Evolutionary conservation across 2,888 invertebrate species (phyloP).

Genomic region (Bursaphelenchus okinawaensis): DNA sequence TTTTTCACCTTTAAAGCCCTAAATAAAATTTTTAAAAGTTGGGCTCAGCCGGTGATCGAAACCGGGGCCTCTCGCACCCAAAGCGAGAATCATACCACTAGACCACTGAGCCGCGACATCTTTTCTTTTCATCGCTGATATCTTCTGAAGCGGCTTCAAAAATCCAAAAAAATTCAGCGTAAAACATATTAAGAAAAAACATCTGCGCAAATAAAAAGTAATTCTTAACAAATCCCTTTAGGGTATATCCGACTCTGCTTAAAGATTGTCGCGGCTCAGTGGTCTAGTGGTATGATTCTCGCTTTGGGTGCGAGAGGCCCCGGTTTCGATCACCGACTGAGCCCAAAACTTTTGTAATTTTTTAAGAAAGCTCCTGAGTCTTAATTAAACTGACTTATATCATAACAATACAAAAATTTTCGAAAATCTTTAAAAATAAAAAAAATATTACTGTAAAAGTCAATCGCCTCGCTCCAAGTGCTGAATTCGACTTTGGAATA

Average conservation of each 20-base stretch:
- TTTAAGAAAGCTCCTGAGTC: too few species aligned
- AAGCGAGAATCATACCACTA: constrained; percentile 57
- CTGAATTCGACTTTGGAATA: constrained; percentile 42
- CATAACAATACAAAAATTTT: constrained; percentile 7
- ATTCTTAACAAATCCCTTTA: too few species aligned
- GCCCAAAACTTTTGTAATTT: constrained; percentile 16
- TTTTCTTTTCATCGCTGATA: not conserved
- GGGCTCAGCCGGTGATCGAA: constrained; percentile 45
- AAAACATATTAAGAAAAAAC: too few species aligned
- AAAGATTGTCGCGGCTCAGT: constrained; percentile 18
- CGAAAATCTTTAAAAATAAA: not conserved
- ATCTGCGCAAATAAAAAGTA: too few species aligned
- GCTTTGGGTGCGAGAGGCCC: constrained; percentile 53
- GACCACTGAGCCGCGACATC: constrained; percentile 28
- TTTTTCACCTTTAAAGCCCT: too few species aligned
- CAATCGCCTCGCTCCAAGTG: constrained; percentile 42
- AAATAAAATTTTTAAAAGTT: too few species aligned
- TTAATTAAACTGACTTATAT: constrained; percentile 3
- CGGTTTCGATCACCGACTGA: constrained; percentile 49
- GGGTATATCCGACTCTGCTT: too few species aligned
- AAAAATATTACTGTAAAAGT: constrained; percentile 34
- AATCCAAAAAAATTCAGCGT: too few species aligned
- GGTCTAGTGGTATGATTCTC: constrained; percentile 54
- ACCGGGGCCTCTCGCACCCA: constrained; percentile 55
- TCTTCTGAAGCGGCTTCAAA: too few species aligned